Conservation (phyloP, 2,888 invertebrate species). For the Papilio elwesi region DNA sequence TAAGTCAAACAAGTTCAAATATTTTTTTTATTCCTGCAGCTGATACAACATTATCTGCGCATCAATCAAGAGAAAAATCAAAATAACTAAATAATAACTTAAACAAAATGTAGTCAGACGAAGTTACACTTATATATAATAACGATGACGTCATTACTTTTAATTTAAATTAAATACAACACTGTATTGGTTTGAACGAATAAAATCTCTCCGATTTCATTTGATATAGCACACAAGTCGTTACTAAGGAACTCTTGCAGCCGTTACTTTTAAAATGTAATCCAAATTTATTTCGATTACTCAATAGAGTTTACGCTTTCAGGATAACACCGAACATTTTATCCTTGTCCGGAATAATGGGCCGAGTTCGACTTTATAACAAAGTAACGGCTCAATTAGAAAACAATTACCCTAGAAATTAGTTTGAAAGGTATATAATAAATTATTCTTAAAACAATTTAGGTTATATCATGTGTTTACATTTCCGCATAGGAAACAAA, state of each 20-base stretch:
- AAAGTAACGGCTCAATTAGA: slow-evolving; percentile 33
- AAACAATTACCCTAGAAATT: slow-evolving; percentile 19
- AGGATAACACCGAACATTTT: slow-evolving; percentile 31
- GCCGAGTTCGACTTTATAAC: slow-evolving; percentile 31
- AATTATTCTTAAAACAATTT: too few species aligned
- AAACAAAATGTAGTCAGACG: too few species aligned
- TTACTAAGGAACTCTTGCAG: slow-evolving; percentile 29
- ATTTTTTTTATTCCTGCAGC: too few species aligned
- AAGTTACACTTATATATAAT: too few species aligned
- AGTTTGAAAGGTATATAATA: background rate
- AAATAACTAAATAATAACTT: too few species aligned
- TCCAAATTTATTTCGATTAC: slow-evolving; percentile 38
- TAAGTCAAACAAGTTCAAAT: too few species aligned
- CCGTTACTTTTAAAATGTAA: slow-evolving; percentile 38
- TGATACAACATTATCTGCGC: too few species aligned
- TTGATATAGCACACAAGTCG: slow-evolving; percentile 13
- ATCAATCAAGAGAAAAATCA: too few species aligned
- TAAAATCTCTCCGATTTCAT: background rate
- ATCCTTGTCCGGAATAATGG: slow-evolving; percentile 37
- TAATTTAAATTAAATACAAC: slow-evolving; percentile 30
- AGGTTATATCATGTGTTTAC: too few species aligned
- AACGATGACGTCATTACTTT: background rate
- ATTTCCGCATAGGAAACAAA: too few species aligned
- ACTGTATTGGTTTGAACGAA: background rate
- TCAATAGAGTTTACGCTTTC: slow-evolving; percentile 33